Base-by-base conservation (phyloP, 1,140 invertebrate genomes). In the Anadara kagoshimensis region DNA sequence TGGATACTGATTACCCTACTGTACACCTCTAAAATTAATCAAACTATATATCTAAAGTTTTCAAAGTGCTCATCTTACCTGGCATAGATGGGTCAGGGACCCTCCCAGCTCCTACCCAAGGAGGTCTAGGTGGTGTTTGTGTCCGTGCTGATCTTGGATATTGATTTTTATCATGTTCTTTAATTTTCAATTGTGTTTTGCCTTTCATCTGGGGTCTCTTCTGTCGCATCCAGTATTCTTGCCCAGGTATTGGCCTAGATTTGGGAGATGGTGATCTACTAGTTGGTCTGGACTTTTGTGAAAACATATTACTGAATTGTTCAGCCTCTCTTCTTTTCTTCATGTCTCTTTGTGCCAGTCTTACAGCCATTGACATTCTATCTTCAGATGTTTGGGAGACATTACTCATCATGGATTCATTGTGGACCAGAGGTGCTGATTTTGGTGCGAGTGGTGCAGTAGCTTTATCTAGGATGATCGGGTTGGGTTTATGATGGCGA, bases 401-500 rank as follows among this genome's bases (percentile, higher is more conserved):
- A 64, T 64, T 57, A 20, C 29, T 36, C 29, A 36, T 36, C 29
- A 36, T 36, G 29, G 29, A 59, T 36, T 16, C 47, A 45, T 47
- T 49, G 36, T 29, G 47, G 49, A 45, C 41, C 10, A 58, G 43
- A 14, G 41, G 36, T 47, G 53, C 22, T 45, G 47, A 47, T 65
- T 47, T 16, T 24, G 36, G 45, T 47, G 44, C 14, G 14, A 47
- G 54, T 14, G 43, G 44, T 44, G 45, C 69, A 53, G 29, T 36
- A n/a, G 75, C 20, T 47, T 72, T 74, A 59, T 83, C 80, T 16
- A 83, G 57, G 36, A 77, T 49, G 26, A 83, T 78, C 14, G 82
- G 78, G 18, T 65, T 44, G 18, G 78, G 80, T 53, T 69, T 69
- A n/a, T 71, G 70, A 58, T 74, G 76, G 29, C 74, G 73, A 43